A percentile compares a stretch with the other conserved stretches of the same genome.
Conservation (phyloP, 1,140 invertebrate species). For the Metaphire vulgaris region DNA sequence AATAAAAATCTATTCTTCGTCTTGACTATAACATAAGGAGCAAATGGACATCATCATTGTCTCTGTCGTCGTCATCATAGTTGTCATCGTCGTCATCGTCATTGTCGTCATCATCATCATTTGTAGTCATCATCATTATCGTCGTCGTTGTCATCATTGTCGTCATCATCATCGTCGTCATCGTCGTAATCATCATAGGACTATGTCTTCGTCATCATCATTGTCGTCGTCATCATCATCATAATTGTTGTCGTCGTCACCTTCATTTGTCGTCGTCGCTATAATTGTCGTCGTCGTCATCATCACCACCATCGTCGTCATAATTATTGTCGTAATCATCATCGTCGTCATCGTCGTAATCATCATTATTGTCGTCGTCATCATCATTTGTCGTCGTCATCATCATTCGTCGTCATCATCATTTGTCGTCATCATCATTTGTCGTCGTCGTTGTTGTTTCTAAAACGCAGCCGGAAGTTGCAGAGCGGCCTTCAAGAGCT, state of each 20-base stretch:
- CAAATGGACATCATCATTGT: no score
- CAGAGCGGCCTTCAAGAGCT: not conserved
- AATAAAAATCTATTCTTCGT: no score
- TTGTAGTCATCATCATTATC: not conserved
- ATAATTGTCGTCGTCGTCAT: not conserved
- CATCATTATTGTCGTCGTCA: not conserved
- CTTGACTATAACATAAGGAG: no score
- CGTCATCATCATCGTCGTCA: constrained; percentile 11
- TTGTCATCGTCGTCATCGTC: no score
- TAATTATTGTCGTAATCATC: constrained; percentile 6
- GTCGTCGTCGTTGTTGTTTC: no score
- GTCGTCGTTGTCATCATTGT: constrained; percentile 5
- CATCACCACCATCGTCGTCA: not conserved
- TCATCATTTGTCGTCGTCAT: no score
- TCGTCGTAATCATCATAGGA: not conserved
- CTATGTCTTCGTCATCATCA: constrained; percentile 19
- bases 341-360: not conserved
- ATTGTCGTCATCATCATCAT: not conserved
- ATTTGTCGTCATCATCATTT: not conserved
- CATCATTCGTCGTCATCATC: no score
- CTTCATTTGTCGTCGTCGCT: not conserved
- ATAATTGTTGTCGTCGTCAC: not conserved
- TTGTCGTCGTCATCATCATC: constrained; percentile 17
- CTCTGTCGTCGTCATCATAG: no score
- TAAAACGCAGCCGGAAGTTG: not conserved